Evolutionary conservation across 2,797 vertebrate genomes (phyloP).

Genomic region (Ambastaia sidthimunki): DNA sequence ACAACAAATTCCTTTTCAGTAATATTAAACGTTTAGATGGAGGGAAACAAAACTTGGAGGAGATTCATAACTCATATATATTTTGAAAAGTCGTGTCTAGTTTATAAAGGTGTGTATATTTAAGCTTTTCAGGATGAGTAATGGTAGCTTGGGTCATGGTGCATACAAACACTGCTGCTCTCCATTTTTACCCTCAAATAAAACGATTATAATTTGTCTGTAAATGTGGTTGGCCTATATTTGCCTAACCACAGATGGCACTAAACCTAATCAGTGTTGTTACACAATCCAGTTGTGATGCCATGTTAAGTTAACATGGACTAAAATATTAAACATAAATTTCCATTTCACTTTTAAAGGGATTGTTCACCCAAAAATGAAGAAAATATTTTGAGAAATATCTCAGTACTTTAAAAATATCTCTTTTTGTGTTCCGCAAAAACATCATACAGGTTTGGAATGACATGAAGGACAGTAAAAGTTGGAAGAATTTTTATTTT

Average conservation of each 20-base stretch:
- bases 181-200: slow-evolving; percentile 12
- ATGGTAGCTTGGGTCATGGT: slow-evolving; percentile 65
- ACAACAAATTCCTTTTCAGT: slow-evolving; percentile 61
- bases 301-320: slow-evolving; percentile 20
- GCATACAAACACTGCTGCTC: slow-evolving; percentile 50
- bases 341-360: slow-evolving; percentile 60
- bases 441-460: too few relatives aligned
- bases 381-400: too few relatives aligned
- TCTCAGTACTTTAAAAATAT: too few relatives aligned
- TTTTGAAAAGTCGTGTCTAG: slow-evolving; percentile 74
- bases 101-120: slow-evolving; percentile 72
- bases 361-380: slow-evolving; percentile 41
- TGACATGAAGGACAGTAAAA: too few relatives aligned
- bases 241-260: slow-evolving; percentile 11
- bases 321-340: slow-evolving; percentile 54
- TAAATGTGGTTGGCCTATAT: slow-evolving; percentile 34
- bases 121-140: slow-evolving; percentile 75
- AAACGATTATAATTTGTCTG: slow-evolving; percentile 46
- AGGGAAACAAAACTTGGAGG: slow-evolving; percentile 55
- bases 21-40: slow-evolving; percentile 66
- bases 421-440: too few relatives aligned
- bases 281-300: slow-evolving; percentile 37
- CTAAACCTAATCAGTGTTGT: slow-evolving; percentile 36
- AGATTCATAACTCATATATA: slow-evolving; percentile 68
- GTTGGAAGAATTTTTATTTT: too few relatives aligned